These are phyloP conservation scores for Dissostichus mawsoni DNA, from an alignment of 2,113 vertebrate genomes.

Conservation along the genomic window DNA sequence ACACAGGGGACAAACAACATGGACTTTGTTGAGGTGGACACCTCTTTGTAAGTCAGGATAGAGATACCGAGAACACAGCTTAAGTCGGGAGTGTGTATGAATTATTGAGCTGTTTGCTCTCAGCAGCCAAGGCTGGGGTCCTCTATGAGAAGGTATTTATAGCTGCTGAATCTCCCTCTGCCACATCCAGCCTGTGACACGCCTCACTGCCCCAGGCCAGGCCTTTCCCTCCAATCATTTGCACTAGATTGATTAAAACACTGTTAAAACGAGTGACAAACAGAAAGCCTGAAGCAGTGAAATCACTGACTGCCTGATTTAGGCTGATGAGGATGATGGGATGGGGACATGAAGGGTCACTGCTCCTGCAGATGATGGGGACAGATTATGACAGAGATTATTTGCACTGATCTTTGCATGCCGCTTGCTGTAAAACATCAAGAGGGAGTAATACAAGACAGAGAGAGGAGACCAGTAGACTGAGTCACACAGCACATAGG, in stretches of 20 bases:
- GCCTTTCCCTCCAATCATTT: conserved; percentile 28
- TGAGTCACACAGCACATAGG: not conserved
- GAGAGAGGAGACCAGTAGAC: not conserved
- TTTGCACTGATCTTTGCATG: conserved; percentile 35
- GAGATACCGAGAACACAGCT: conserved; percentile 46
- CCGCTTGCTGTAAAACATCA: conserved; percentile 20
- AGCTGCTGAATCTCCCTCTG: conserved; percentile 72
- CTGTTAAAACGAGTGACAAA: conserved; percentile 19
- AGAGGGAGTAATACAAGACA: conserved; percentile 8
- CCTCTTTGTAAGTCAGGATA: conserved; percentile 28
- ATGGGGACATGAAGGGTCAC: conserved; percentile 30
- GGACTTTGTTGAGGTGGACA: conserved; percentile 9
- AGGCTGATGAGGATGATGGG: conserved; percentile 41
- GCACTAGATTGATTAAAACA: conserved; percentile 58
- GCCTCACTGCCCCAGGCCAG: conserved; percentile 52
- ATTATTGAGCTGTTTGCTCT: conserved; percentile 85
- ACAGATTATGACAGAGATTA: conserved; percentile 36
- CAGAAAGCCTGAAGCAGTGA: not conserved
- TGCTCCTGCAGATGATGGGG: conserved; percentile 29
- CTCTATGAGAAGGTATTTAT: conserved; percentile 80
- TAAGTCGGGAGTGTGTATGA: conserved; percentile 65
- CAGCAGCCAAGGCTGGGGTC: conserved; percentile 56
- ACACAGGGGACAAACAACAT: not conserved
- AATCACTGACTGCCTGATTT: conserved; percentile 30
- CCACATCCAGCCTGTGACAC: conserved; percentile 56